A percentile compares a stretch with the other conserved stretches of the same genome.
phyloP scores from a whole-genome alignment of 1,140 invertebrate species.

The honey bee (Apis mellifera) region Amel_HAv3.1 CM009943.2:7264001-7264500 shows the following conservation, averaged over 20 bases:
- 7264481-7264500: not conserved
- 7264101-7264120: not conserved
- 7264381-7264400: slow-evolving; percentile 47
- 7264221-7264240: not conserved
- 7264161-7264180: not conserved
- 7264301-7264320: not conserved
- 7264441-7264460: slow-evolving; percentile 25
- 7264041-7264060: too few relatives aligned
- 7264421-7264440: slow-evolving; percentile 22
- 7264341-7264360: slow-evolving; percentile 18
- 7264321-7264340: not conserved
- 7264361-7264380: slow-evolving; percentile 28
- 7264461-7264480: slow-evolving; percentile 42
- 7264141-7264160: not conserved
- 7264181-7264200: not conserved
- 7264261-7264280: not conserved
- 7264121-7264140: not conserved
- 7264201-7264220: not conserved
- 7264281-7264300: not conserved
- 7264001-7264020: too few relatives aligned
- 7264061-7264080: too few relatives aligned
- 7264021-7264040: too few relatives aligned
- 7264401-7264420: slow-evolving; percentile 33
- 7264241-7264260: not conserved
- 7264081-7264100: not conserved